A percentile compares a stretch with the other conserved stretches of the same genome.
Conservation (phyloP, 2,888 invertebrate genomes). For the Spilosoma lubricipeda region DNA sequence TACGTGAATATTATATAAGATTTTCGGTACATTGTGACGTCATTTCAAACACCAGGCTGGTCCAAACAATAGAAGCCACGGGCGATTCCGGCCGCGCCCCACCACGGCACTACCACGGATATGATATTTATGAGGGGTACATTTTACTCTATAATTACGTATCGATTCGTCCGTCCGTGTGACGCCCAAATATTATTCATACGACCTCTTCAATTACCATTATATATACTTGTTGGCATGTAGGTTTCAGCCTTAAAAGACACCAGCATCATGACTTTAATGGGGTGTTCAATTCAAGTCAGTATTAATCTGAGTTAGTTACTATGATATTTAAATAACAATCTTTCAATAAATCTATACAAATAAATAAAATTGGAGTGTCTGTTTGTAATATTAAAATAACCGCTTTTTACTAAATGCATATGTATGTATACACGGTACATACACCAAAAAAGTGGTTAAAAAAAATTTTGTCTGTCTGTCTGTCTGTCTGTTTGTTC, state of each 20-base stretch:
- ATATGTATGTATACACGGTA: no score
- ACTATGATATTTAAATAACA: no score
- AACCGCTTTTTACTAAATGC: no score
- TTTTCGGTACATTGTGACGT: conserved; percentile 47
- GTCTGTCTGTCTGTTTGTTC: no score
- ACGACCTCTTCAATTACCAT: conserved; percentile 77
- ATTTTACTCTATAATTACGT: conserved; percentile 85
- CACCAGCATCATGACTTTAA: conserved; percentile 10
- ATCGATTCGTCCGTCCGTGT: conserved; percentile 78
- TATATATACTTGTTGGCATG: conserved; percentile 60
- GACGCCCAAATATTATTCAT: conserved; percentile 84
- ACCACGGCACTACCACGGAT: conserved; percentile 64
- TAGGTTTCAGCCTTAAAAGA: conserved; percentile 32
- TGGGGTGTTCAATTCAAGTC: conserved; percentile 15
- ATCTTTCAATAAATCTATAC: no score
- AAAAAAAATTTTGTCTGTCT: no score
- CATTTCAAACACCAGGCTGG: conserved; percentile 62
- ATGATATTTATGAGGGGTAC: conserved; percentile 84
- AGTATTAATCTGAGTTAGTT: conserved; percentile 9
- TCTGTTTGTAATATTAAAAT: no score
- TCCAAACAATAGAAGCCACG: conserved; percentile 75
- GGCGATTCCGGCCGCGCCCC: conserved; percentile 82
- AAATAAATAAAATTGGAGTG: no score
- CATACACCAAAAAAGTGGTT: no score
- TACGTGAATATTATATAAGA: neutral